phyloP scores from a whole-genome alignment of 2,797 vertebrate genomes.

The Gephyroberyx darwinii region DNA sequence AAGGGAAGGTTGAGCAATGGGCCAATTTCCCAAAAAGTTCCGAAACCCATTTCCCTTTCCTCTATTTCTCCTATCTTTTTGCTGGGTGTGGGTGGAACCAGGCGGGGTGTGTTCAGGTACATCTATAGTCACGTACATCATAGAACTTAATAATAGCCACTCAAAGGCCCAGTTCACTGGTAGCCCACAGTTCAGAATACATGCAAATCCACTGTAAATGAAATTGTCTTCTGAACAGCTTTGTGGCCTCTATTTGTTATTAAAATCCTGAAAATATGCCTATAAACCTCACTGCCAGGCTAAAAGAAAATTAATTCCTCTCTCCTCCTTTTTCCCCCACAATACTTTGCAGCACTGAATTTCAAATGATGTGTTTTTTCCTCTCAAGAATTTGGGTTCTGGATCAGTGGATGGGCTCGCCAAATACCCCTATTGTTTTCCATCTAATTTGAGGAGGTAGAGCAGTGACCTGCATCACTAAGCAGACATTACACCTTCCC shows the following conservation, averaged over 20 bases:
- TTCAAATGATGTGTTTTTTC: slow-evolving; percentile 26
- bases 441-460: slow-evolving; percentile 44
- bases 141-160: no score
- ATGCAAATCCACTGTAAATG: no score
- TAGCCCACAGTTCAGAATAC: no score
- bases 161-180: no score
- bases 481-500: slow-evolving; percentile 41
- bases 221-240: background rate
- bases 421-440: slow-evolving; percentile 52
- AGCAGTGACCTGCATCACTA: slow-evolving; percentile 58
- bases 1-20: no score
- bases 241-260: background rate
- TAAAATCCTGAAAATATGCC: slow-evolving; percentile 17
- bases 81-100: no score
- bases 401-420: slow-evolving; percentile 28
- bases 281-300: slow-evolving; percentile 5
- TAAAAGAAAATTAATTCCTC: slow-evolving; percentile 26
- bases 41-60: background rate
- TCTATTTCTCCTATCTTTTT: background rate
- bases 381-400: slow-evolving; percentile 1
- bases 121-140: no score
- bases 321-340: background rate
- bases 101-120: no score
- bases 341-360: slow-evolving; percentile 35
- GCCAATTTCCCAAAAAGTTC: no score